Conservation (phyloP, 2,113 vertebrate genomes). For the Hemichromis elongatus region DNA sequence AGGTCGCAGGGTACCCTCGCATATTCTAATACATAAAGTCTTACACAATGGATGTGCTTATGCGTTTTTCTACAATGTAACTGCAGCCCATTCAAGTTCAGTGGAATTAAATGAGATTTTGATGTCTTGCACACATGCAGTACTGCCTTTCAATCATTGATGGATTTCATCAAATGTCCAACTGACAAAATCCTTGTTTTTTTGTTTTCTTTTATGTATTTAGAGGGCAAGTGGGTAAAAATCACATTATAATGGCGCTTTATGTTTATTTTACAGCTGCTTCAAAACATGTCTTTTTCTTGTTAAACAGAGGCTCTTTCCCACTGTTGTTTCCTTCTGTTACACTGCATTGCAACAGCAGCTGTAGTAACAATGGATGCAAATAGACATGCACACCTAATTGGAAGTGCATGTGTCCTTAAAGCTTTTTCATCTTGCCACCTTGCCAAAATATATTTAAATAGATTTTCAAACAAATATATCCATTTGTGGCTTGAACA, state of each 20-base stretch:
- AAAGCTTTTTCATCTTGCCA: background rate
- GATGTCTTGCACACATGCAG: constrained; percentile 14
- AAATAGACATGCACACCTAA: background rate
- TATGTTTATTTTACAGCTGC: constrained; percentile 62
- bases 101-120: constrained; percentile 17
- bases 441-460: background rate
- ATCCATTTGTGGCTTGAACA: background rate
- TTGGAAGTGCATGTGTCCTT: fast-evolving
- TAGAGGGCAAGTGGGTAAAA: constrained; percentile 10
- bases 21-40: background rate
- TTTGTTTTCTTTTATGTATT: background rate
- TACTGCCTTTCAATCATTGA: constrained; percentile 23
- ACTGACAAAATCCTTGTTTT: background rate
- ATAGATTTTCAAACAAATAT: background rate
- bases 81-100: background rate
- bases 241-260: constrained; percentile 17
- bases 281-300: constrained; percentile 19
- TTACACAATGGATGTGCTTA: background rate
- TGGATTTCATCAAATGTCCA: background rate
- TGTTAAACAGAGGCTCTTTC: background rate
- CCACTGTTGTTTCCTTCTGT: background rate
- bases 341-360: background rate
- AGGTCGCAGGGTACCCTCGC: background rate
- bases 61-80: background rate
- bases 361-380: background rate